These are phyloP conservation scores for Lathamus discolor DNA, from an alignment of 2,113 vertebrate species.

Conservation along the genomic window DNA sequence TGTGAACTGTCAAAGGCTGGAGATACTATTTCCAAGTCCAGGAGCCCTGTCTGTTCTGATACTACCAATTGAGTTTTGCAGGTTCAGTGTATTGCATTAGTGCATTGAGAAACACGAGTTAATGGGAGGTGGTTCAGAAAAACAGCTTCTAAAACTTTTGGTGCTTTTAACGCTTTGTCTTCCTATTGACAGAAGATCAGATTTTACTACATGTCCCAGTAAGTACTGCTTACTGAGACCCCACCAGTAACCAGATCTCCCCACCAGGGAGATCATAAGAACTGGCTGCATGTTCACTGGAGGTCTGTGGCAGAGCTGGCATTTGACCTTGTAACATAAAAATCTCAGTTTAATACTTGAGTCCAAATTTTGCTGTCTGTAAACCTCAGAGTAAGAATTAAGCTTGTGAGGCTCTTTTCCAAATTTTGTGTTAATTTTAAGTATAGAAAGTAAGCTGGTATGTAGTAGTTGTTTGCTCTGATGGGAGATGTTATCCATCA, in stretches of 20 bases:
- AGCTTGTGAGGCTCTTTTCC: not conserved
- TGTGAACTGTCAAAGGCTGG: not conserved
- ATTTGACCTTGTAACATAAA: not conserved
- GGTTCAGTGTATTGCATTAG: not conserved
- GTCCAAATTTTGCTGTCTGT: not conserved
- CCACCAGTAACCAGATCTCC: too few species aligned
- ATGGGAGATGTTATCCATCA: not conserved
- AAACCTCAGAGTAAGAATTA: not conserved
- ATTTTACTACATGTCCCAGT: not conserved
- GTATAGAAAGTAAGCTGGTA: not conserved
- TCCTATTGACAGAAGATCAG: not conserved
- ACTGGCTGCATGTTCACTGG: not conserved
- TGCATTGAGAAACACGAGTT: not conserved
- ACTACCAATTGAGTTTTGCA: fast-evolving
- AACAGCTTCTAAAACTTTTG: not conserved
- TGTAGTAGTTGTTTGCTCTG: not conserved
- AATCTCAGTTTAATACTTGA: not conserved
- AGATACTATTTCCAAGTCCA: not conserved
- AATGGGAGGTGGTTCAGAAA: not conserved
- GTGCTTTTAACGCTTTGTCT: not conserved
- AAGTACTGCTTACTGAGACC: not conserved
- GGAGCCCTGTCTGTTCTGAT: not conserved
- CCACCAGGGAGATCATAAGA: not conserved
- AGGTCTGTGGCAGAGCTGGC: not conserved
- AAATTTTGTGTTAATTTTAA: not conserved